Evolutionary conservation across 2,888 invertebrate species (phyloP).

Genomic region (Meliscaeva auricollis): DNA sequence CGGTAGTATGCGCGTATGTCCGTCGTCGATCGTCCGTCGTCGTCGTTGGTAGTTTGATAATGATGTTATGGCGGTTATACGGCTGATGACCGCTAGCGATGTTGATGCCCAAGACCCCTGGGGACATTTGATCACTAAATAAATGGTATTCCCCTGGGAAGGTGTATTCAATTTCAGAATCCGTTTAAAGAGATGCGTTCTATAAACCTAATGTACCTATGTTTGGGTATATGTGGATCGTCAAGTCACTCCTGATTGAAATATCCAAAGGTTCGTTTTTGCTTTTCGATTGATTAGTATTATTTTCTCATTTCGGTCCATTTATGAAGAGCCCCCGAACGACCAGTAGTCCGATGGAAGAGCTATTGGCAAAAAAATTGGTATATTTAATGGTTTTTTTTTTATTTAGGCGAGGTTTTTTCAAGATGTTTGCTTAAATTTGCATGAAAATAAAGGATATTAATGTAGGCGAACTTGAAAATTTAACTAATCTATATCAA

Average conservation of each 20-base stretch:
- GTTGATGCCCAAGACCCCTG: constrained; percentile 69
- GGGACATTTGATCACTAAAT: constrained; percentile 76
- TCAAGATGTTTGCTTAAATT: too few species aligned
- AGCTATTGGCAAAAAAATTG: too few species aligned
- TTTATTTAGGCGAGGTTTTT: too few species aligned
- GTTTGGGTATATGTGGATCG: background rate
- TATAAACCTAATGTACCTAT: too few species aligned
- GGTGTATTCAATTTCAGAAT: constrained; percentile 68
- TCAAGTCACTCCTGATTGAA: constrained; percentile 48
- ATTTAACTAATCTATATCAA: too few species aligned
- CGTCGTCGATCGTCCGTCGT: background rate
- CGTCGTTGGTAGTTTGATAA: constrained; percentile 56
- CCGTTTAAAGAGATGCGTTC: constrained; percentile 48
- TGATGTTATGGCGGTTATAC: constrained; percentile 59
- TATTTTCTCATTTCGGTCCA: too few species aligned
- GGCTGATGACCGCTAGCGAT: constrained; percentile 53
- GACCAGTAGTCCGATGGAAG: too few species aligned
- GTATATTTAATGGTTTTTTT: too few species aligned
- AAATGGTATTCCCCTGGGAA: constrained; percentile 71
- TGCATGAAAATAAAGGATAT: too few species aligned
- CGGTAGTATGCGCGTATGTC: background rate
- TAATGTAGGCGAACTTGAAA: too few species aligned
- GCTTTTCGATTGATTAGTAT: too few species aligned
- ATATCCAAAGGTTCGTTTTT: constrained; percentile 42
- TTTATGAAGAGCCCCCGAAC: too few species aligned